Evolutionary conservation across 2,113 vertebrate species (phyloP).

Genomic region (Percina caprodes): DNA sequence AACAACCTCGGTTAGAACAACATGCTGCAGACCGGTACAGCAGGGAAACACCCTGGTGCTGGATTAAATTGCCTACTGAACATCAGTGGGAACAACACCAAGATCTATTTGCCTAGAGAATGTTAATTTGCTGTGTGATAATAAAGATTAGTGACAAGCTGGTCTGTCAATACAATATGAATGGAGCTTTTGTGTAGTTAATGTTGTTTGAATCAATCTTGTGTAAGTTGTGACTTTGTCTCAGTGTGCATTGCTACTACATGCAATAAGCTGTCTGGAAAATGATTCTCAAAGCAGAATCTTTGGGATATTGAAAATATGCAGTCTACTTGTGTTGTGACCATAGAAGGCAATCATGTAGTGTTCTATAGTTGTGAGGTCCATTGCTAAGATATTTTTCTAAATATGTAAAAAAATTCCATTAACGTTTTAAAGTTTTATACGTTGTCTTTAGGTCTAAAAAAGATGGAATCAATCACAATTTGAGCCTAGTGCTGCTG

Average conservation of each 20-base stretch:
- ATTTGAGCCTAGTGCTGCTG: neutral
- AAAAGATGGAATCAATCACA: neutral
- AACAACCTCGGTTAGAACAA: slow-evolving; percentile 82
- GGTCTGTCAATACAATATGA: slow-evolving; percentile 55
- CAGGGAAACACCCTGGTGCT: slow-evolving; percentile 58
- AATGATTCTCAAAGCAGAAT: neutral
- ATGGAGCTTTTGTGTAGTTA: slow-evolving; percentile 55
- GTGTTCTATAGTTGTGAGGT: neutral
- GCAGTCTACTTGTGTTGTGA: neutral
- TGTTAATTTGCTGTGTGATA: slow-evolving; percentile 69
- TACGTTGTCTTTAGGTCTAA: neutral
- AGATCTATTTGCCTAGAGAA: slow-evolving; percentile 60
- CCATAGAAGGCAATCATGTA: slow-evolving; percentile 10
- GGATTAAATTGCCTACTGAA: slow-evolving; percentile 66
- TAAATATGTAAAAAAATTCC: neutral
- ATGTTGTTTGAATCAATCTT: slow-evolving; percentile 19
- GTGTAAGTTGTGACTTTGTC: neutral
- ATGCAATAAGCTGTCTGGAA: slow-evolving; percentile 2
- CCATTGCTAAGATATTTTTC: neutral
- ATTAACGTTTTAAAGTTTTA: neutral
- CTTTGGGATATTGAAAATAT: slow-evolving; percentile 17
- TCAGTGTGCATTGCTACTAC: neutral
- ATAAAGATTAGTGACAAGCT: slow-evolving; percentile 63
- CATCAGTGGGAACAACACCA: slow-evolving; percentile 68
- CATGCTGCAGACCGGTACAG: slow-evolving; percentile 59